These are phyloP conservation scores for Dryas iulia DNA, from an alignment of 1,140 invertebrate genomes.

Conservation along the genomic window DNA sequence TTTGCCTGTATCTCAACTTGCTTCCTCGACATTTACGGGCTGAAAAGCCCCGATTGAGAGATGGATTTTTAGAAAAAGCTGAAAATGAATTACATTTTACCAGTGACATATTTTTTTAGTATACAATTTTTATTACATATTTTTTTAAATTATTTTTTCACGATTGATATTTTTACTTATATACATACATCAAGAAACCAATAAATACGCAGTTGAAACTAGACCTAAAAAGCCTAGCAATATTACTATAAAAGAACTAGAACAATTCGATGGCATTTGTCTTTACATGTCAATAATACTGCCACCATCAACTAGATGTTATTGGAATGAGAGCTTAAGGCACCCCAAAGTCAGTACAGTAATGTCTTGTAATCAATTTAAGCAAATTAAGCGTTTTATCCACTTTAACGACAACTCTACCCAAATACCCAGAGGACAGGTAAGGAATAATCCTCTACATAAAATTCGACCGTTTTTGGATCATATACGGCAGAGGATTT, in stretches of 20 bases:
- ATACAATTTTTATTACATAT: too few species aligned
- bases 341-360: background rate
- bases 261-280: slow-evolving; percentile 38
- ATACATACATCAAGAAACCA: too few species aligned
- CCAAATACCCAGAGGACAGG: background rate
- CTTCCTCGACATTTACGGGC: background rate
- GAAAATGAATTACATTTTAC: too few species aligned
- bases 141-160: too few species aligned
- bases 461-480: slow-evolving; percentile 44
- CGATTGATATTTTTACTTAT: too few species aligned
- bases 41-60: too few species aligned
- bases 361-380: slow-evolving; percentile 19
- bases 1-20: background rate
- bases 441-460: slow-evolving; percentile 21
- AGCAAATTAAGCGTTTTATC: slow-evolving; percentile 22
- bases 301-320: slow-evolving; percentile 22
- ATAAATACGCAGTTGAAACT: background rate
- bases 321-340: slow-evolving; percentile 8
- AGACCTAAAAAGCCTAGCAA: slow-evolving; percentile 9
- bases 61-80: too few species aligned
- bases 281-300: slow-evolving; percentile 18
- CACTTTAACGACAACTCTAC: slow-evolving; percentile 16
- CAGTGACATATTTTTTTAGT: too few species aligned
- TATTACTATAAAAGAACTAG: slow-evolving; percentile 41
- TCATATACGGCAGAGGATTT: slow-evolving; percentile 35